These are phyloP conservation scores for Platycnemis pennipes DNA, from an alignment of 2,888 invertebrate genomes.

Conservation along the genomic window DNA sequence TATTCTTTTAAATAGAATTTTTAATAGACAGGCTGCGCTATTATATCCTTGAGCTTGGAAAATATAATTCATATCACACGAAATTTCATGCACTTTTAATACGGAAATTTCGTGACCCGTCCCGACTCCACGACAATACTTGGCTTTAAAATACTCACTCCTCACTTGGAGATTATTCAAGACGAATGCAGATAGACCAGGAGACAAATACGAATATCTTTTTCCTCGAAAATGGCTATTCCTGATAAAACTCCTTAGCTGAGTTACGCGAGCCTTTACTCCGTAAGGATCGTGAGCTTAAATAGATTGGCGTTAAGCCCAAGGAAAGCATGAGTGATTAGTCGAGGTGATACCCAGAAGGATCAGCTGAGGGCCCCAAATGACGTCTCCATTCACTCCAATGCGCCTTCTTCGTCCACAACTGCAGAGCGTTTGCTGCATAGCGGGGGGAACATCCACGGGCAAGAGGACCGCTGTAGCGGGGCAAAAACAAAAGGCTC, in stretches of 20 bases:
- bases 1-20: too few species aligned
- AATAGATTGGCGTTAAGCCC: neutral
- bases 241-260: neutral
- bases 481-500: neutral
- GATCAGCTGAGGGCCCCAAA: neutral
- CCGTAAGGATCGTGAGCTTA: neutral
- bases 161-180: neutral
- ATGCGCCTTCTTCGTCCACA: neutral
- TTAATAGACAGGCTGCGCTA: too few species aligned
- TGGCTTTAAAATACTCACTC: neutral
- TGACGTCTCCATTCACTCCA: conserved; percentile 13
- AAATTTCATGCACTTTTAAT: too few species aligned
- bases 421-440: neutral
- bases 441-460: neutral
- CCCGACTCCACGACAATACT: neutral
- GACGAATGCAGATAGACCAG: neutral
- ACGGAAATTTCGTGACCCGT: neutral
- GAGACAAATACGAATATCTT: neutral
- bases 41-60: too few species aligned
- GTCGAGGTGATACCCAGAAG: neutral
- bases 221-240: neutral
- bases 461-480: neutral
- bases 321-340: neutral
- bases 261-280: neutral
- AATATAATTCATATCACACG: too few species aligned